Percentiles rank a stretch among this genome's conserved stretches.
phyloP scores from a whole-genome alignment of 1,140 invertebrate species.

The Radopholus similis region DNA sequence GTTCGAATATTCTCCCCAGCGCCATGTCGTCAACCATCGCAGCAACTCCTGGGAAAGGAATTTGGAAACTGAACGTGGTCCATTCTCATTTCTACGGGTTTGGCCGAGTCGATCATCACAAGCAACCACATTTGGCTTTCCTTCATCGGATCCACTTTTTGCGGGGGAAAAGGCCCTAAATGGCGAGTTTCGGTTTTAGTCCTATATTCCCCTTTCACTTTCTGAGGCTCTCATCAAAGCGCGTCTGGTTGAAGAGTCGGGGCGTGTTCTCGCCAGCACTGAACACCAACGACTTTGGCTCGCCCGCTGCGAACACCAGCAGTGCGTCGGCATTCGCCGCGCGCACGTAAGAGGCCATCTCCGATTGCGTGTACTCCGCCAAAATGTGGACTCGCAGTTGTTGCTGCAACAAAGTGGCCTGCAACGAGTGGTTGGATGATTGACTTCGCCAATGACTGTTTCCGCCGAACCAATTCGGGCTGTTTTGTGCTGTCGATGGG shows the following conservation, averaged over 20 bases:
- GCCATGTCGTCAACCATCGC: constrained; percentile 27
- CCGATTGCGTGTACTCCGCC: constrained; percentile 29
- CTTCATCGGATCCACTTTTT: background rate
- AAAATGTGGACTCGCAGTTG: constrained; percentile 39
- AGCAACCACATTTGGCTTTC: background rate
- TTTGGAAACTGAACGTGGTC: background rate
- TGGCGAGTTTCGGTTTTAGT: background rate
- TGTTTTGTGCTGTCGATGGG: background rate
- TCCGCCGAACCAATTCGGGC: background rate
- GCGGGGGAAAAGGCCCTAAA: constrained; percentile 12
- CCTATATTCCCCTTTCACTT: constrained; percentile 34
- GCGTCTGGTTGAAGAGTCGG: constrained; percentile 43
- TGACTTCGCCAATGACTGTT: background rate
- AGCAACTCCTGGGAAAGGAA: background rate
- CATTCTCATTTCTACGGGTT: constrained; percentile 1
- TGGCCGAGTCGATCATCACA: constrained; percentile 9
- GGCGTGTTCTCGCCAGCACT: constrained; percentile 47
- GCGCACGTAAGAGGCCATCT: constrained; percentile 33
- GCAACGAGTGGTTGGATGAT: constrained; percentile 1
- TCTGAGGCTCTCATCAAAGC: constrained; percentile 50
- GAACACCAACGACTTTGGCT: constrained; percentile 46
- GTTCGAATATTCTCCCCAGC: constrained; percentile 35
- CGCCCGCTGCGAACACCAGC: constrained; percentile 41
- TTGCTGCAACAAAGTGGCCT: constrained; percentile 13
- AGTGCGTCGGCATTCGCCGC: constrained; percentile 41